Evolutionary conservation across 92 coral and sea anemone species (phyloP), one percentile per base, ranked within the genome.

Genomic region (Pocillopora meandrina): DNA sequence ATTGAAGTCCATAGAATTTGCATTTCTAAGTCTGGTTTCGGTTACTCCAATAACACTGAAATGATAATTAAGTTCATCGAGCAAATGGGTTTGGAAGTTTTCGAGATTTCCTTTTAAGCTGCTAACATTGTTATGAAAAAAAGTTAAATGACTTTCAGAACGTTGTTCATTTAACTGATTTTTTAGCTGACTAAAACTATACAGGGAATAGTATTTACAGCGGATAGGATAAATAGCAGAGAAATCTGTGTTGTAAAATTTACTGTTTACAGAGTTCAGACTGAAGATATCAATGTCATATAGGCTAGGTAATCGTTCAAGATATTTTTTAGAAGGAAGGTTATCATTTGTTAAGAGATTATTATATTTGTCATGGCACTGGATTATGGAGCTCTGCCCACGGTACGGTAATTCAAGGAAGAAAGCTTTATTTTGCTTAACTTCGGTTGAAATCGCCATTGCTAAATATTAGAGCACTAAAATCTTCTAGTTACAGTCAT

Each of bases 301-400:
- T 42, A 85, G 65, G 69, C 89, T 85, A 78, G 84, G 61, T 66
- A 85, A 60, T 36, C 78, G 42, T 17, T 85, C 84, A 33, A 85
- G 76, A 60, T 77, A 66, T 58, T 85, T 78, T 62, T 77, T 85
- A 36, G 89, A 75, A 55, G 89, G 78, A 56, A 55, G 62, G 70
- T 72, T 72, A 72, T 72, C 76, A 72, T 72, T 72, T 72, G 60
- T 42, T 72, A 72, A 31, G 56, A 71, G 75, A 71, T 71, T 71
- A 71, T 21, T 71, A 71, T 10, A 71, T 71, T 71, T 71, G 49
- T 58, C 56, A 21, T 71, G 75, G 75, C 75, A 33, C 75, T 71
- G 75, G 49, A 71, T 71, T 71, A 71, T 71, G 56, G 75, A 71
- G 19, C 75, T 71, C 56, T 71, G 56, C 75, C 75, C 75, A 71